Conservation (phyloP, 2,888 invertebrate species). For the Conchocele bisecta region DNA sequence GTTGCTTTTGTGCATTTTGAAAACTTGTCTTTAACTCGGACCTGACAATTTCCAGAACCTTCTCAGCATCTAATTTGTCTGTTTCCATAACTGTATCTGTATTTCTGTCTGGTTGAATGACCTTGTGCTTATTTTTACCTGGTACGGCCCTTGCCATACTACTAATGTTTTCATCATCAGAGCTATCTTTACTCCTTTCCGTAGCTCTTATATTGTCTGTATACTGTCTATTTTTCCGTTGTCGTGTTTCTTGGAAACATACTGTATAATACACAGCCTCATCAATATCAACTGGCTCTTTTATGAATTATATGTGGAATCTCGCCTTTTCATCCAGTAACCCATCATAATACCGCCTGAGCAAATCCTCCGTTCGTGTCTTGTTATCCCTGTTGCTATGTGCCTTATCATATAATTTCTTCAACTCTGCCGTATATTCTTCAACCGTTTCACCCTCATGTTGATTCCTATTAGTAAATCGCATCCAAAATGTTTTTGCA, state of each 20-base stretch:
- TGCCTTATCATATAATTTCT: conserved; percentile 29
- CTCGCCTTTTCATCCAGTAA: conserved; percentile 33
- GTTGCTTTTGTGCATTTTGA: too few species aligned
- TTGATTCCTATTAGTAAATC: conserved; percentile 15
- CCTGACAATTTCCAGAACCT: conserved; percentile 8
- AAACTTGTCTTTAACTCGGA: conserved; percentile 5
- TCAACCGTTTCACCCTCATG: conserved; percentile 11
- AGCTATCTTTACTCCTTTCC: neutral
- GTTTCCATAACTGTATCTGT: neutral
- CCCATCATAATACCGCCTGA: conserved; percentile 35
- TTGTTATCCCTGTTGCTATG: conserved; percentile 15
- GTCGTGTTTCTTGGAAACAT: conserved; percentile 20
- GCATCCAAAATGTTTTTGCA: conserved; percentile 11
- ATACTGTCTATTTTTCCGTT: neutral
- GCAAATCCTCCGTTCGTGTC: conserved; percentile 35
- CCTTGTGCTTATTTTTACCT: conserved; percentile 12
- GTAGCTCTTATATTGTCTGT: neutral
- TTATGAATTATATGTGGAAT: conserved; percentile 35
- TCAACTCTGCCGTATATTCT: conserved; percentile 34
- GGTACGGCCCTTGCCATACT: neutral
- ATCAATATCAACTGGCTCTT: conserved; percentile 33
- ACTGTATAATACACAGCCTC: conserved; percentile 26
- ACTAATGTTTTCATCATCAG: neutral
- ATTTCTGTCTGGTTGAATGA: neutral
- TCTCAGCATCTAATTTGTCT: conserved; percentile 1